Evolutionary conservation across 2,888 invertebrate genomes (phyloP).

Genomic region (Endomychus coccineus): DNA sequence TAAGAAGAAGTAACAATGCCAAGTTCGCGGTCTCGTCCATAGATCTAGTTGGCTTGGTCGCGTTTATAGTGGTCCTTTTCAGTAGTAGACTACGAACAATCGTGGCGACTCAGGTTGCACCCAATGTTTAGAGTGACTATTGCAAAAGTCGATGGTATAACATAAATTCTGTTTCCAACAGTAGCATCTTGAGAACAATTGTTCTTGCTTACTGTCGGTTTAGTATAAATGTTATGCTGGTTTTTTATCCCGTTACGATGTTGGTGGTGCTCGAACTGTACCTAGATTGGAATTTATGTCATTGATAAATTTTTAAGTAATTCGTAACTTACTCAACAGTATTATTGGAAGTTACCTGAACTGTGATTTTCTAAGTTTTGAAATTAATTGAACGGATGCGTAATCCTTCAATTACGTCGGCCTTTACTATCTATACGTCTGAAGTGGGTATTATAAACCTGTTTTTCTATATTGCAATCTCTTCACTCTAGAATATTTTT

Average conservation of each 20-base stretch:
- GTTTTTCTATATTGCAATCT: too few species aligned
- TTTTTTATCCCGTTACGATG: conserved; percentile 22
- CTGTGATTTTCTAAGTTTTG: too few species aligned
- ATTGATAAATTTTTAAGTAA: too few species aligned
- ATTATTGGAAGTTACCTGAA: too few species aligned
- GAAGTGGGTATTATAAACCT: too few species aligned
- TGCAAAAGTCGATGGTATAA: conserved; percentile 34
- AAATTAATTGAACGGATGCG: too few species aligned
- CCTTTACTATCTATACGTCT: too few species aligned
- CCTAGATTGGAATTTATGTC: too few species aligned
- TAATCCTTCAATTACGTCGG: too few species aligned
- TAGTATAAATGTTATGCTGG: conserved; percentile 37
- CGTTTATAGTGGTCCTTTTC: conserved; percentile 29
- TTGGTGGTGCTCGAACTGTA: conserved; percentile 30
- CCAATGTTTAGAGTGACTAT: conserved; percentile 26
- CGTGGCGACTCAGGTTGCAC: conserved; percentile 21
- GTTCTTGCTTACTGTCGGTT: conserved; percentile 43
- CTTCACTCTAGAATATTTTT: too few species aligned
- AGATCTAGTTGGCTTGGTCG: conserved; percentile 35
- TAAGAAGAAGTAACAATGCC: conserved; percentile 43
- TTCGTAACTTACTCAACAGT: too few species aligned
- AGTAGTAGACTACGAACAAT: conserved; percentile 29
- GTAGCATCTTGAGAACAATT: conserved; percentile 44
- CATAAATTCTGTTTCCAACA: conserved; percentile 42
- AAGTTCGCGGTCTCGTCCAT: conserved; percentile 39